Percentiles rank a stretch among this genome's conserved stretches.
Conservation (phyloP, 2,113 vertebrate species). For the Phylloscopus trochilus region DNA sequence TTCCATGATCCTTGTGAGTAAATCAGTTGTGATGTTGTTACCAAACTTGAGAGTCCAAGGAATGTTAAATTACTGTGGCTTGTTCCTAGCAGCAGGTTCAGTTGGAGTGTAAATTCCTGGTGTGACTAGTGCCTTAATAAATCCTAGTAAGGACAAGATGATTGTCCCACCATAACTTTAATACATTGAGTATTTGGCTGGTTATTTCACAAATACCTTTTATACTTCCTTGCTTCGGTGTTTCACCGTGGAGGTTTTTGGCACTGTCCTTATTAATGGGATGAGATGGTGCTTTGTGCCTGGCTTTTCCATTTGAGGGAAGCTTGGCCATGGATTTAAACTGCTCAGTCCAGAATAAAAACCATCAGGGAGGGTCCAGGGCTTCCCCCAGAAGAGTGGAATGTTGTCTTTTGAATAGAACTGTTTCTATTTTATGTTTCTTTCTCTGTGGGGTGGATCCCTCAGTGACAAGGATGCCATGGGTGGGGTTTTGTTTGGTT, state of each 20-base stretch:
- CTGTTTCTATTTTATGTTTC: not conserved
- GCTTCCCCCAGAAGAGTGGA: not conserved
- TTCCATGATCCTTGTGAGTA: not conserved
- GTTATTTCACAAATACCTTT: not conserved
- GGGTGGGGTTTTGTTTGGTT: not conserved
- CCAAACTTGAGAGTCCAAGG: not conserved
- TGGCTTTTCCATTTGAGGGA: not conserved
- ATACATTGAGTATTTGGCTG: not conserved
- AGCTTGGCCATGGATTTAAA: not conserved
- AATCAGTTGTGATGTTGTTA: not conserved
- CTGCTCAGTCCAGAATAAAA: not conserved
- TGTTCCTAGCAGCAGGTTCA: not conserved
- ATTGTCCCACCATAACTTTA: not conserved
- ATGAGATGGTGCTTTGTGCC: not conserved
- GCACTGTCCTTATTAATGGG: not conserved
- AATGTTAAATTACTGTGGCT: rapidly evolving
- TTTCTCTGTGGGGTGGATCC: not conserved
- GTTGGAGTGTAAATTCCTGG: not conserved
- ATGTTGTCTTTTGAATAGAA: not conserved
- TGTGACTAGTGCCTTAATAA: not conserved
- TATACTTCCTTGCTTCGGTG: not conserved
- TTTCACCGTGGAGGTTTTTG: not conserved
- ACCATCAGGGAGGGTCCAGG: not conserved
- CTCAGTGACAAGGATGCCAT: not conserved
- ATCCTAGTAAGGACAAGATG: not conserved